Evolutionary conservation across 53 echinoderm and acorn worm genomes (phyloP).

Genomic region (Henricia sp.): DNA sequence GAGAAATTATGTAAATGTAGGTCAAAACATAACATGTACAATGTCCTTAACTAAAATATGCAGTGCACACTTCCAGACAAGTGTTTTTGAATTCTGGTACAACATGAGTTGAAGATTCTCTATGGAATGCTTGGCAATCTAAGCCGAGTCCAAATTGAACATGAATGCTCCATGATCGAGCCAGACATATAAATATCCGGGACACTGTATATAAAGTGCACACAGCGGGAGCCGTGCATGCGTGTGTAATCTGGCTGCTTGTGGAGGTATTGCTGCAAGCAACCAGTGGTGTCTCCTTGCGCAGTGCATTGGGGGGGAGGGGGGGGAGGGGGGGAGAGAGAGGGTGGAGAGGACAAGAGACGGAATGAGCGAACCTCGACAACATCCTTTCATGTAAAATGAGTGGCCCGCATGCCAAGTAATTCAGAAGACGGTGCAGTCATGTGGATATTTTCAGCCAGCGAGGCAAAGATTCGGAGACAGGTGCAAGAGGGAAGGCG

Average conservation of each 20-base stretch:
- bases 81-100: not conserved
- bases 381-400: conserved; percentile 32
- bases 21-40: too few species aligned
- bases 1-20: too few species aligned
- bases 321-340: not conserved
- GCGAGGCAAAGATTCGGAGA: not conserved
- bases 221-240: not conserved
- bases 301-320: not conserved
- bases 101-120: not conserved
- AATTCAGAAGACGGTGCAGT: not conserved
- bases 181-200: not conserved
- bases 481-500: conserved; percentile 1
- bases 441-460: not conserved
- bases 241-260: not conserved
- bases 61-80: not conserved
- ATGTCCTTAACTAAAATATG: too few species aligned
- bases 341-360: too few species aligned
- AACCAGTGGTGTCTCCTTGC: conserved; percentile 57
- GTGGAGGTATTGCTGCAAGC: conserved; percentile 14
- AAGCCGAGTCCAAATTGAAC: not conserved
- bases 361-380: too few species aligned
- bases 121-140: not conserved
- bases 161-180: conserved; percentile 2
- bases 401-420: conserved; percentile 25
- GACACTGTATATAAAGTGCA: not conserved